Conservation (phyloP, 1,140 invertebrate species). For the Danaus melanippus region DNA sequence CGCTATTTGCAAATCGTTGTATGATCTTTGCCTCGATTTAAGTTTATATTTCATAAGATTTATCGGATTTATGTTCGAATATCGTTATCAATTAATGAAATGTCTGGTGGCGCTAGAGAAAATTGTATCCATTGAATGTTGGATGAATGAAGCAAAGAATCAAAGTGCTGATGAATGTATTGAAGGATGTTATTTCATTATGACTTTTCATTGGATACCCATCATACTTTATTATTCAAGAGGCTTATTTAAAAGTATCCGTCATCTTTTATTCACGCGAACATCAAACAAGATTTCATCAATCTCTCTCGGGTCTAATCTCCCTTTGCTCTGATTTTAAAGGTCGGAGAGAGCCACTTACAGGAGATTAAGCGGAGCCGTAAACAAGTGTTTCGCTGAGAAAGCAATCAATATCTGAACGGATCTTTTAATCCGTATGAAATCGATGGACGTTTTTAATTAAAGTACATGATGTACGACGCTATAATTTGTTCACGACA, state of each 20-base stretch:
- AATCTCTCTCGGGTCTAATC: constrained; percentile 42
- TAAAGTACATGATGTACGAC: constrained; percentile 5
- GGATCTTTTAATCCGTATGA: constrained; percentile 44
- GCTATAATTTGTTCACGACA: too few species aligned
- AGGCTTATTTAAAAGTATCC: constrained; percentile 15
- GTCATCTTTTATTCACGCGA: constrained; percentile 17
- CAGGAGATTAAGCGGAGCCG: constrained; percentile 27
- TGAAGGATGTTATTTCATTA: too few species aligned
- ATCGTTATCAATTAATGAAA: too few species aligned
- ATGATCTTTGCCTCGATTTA: too few species aligned
- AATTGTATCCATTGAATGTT: too few species aligned
- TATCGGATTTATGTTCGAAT: too few species aligned
- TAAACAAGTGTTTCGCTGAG: constrained; percentile 42
- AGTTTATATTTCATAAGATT: too few species aligned
- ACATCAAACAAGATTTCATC: constrained; percentile 23
- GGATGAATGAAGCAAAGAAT: too few species aligned
- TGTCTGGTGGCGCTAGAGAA: too few species aligned
- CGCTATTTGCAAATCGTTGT: constrained; percentile 11
- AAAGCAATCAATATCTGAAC: constrained; percentile 59
- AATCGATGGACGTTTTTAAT: constrained; percentile 28
- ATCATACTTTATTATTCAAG: too few species aligned
- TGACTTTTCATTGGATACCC: too few species aligned
- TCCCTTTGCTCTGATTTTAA: constrained; percentile 31
- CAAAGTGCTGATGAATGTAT: too few species aligned
- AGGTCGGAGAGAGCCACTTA: constrained; percentile 27